phyloP scores from a whole-genome alignment of 2,888 invertebrate species.

The Branchipolynoe longqiensis region DNA sequence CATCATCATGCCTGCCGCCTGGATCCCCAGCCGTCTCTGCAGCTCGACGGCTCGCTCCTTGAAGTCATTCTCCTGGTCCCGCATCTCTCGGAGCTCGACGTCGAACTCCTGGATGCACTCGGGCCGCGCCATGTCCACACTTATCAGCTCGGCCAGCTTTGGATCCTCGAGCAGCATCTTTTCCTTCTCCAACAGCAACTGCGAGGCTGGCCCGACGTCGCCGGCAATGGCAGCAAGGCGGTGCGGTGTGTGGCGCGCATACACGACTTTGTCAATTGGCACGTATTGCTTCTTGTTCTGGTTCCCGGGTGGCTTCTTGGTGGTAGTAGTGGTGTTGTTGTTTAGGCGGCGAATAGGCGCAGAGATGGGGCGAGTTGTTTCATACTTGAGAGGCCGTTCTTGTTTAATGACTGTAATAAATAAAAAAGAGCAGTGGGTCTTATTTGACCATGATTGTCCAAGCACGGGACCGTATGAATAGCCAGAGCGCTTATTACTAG shows the following conservation, averaged over 20 bases:
- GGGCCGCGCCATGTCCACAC: conserved; percentile 63
- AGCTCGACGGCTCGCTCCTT: conserved; percentile 71
- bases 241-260: not conserved
- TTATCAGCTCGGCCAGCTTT: conserved; percentile 23
- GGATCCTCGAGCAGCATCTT: conserved; percentile 33
- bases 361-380: conserved; percentile 73
- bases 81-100: conserved; percentile 72
- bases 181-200: not conserved
- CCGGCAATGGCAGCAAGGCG: not conserved
- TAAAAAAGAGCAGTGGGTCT: too few species aligned
- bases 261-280: not conserved
- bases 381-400: conserved; percentile 74
- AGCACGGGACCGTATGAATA: too few species aligned
- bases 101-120: conserved; percentile 73
- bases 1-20: conserved; percentile 31
- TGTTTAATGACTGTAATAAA: conserved; percentile 46
- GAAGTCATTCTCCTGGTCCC: conserved; percentile 73
- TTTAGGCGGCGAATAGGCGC: not conserved
- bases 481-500: too few species aligned
- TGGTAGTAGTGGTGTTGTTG: conserved; percentile 3
- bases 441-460: too few species aligned
- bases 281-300: not conserved
- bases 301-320: not conserved
- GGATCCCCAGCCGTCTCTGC: conserved; percentile 74
- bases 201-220: not conserved